phyloP scores from a whole-genome alignment of 2,113 vertebrate genomes.

The Neogale vison region DNA sequence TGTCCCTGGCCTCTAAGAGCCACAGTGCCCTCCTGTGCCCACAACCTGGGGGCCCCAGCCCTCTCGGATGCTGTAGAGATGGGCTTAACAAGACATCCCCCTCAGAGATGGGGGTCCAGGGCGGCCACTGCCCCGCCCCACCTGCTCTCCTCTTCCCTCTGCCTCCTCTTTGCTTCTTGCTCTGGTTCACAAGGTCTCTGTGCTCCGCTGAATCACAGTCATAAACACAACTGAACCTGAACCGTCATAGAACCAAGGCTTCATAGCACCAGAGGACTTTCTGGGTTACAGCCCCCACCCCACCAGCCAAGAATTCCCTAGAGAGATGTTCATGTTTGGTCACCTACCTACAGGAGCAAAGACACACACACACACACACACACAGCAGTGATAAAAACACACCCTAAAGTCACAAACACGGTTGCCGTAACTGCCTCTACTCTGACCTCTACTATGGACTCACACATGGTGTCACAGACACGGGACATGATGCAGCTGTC shows the following conservation, averaged over 20 bases:
- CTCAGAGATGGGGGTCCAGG: background rate
- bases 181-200: background rate
- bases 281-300: background rate
- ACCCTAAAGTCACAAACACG: too few species aligned
- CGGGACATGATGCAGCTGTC: background rate
- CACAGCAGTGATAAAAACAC: background rate
- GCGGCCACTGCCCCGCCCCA: fast-evolving
- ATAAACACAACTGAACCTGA: background rate
- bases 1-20: background rate
- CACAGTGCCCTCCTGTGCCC: background rate
- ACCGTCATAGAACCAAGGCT: background rate
- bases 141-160: background rate
- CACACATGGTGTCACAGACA: background rate
- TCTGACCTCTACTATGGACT: background rate
- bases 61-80: background rate
- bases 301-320: background rate
- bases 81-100: background rate
- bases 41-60: background rate
- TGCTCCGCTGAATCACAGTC: fast-evolving
- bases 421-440: background rate
- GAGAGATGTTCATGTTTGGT: background rate
- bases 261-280: background rate
- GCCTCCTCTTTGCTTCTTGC: background rate
- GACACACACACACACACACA: fast-evolving
- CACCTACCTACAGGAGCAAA: too few species aligned